A percentile compares a stretch with the other conserved stretches of the same genome.
phyloP scores from a whole-genome alignment of 2,888 invertebrate genomes.

The Chloromyia formosa region DNA sequence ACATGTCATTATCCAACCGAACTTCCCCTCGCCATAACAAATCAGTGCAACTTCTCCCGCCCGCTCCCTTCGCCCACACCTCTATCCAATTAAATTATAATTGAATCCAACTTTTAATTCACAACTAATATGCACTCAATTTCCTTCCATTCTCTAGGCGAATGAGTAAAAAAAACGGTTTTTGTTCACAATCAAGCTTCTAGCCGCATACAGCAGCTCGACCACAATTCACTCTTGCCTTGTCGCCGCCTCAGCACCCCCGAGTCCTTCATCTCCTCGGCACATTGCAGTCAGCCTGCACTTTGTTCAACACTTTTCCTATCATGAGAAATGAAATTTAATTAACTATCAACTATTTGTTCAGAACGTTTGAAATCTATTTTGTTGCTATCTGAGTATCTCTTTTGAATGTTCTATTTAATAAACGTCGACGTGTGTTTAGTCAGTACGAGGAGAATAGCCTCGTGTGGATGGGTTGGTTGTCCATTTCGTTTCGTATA shows the following conservation, averaged over 20 bases:
- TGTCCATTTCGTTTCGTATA: background rate
- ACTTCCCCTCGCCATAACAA: too few relatives aligned
- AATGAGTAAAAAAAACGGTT: background rate
- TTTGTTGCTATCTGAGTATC: background rate
- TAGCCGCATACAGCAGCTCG: too few relatives aligned
- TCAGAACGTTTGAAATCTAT: slow-evolving; percentile 14
- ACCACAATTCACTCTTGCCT: background rate
- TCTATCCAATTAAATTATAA: background rate
- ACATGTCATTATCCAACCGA: too few relatives aligned
- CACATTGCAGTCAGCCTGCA: too few relatives aligned
- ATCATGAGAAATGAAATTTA: slow-evolving; percentile 22
- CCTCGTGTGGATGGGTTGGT: too few relatives aligned
- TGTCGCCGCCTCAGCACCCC: background rate
- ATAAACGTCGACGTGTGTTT: too few relatives aligned
- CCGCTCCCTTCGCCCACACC: background rate
- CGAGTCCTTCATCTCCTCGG: background rate
- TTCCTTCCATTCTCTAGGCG: background rate
- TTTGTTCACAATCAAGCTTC: background rate
- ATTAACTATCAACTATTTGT: slow-evolving; percentile 34
- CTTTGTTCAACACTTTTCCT: background rate
- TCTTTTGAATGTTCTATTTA: background rate
- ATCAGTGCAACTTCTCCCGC: too few relatives aligned
- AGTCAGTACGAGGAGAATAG: too few relatives aligned
- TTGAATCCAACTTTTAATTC: background rate
- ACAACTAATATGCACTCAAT: background rate